Evolutionary conservation across 2,888 invertebrate genomes (phyloP).

Genomic region (Sussaba pulchella): DNA sequence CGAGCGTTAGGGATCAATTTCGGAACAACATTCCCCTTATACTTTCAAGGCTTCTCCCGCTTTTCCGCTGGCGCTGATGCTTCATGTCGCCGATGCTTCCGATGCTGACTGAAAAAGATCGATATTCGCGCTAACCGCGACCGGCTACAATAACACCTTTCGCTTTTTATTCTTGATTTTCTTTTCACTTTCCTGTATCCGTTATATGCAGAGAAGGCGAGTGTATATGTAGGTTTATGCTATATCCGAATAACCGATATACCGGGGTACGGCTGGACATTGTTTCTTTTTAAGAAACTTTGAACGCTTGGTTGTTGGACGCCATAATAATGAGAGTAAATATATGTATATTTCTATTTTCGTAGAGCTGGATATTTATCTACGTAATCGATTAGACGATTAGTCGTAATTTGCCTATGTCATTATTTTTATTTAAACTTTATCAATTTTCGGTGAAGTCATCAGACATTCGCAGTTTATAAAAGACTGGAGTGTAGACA

Average conservation of each 20-base stretch:
- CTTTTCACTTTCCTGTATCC: conserved; percentile 53
- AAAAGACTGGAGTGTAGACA: too few species aligned
- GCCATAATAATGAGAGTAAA: too few species aligned
- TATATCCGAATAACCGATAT: conserved; percentile 18
- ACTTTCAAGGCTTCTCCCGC: conserved; percentile 80
- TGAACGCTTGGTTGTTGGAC: too few species aligned
- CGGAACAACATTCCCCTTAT: conserved; percentile 81
- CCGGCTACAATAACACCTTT: conserved; percentile 60
- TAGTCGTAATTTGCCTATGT: too few species aligned
- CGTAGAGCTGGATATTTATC: too few species aligned
- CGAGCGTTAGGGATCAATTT: conserved; percentile 81
- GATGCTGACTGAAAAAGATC: conserved; percentile 52
- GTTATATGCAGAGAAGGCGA: background rate
- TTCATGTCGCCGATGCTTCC: conserved; percentile 54
- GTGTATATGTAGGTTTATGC: background rate
- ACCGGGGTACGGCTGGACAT: background rate
- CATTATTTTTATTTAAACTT: too few species aligned
- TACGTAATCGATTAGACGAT: too few species aligned
- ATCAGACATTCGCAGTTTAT: too few species aligned
- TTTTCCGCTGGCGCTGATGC: conserved; percentile 40
- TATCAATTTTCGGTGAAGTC: too few species aligned
- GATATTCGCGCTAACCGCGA: conserved; percentile 58
- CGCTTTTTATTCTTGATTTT: conserved; percentile 65
- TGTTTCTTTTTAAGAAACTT: background rate
- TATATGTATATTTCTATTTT: too few species aligned